phyloP scores from a whole-genome alignment of 2,113 vertebrate genomes.

The Meles meles region DNA sequence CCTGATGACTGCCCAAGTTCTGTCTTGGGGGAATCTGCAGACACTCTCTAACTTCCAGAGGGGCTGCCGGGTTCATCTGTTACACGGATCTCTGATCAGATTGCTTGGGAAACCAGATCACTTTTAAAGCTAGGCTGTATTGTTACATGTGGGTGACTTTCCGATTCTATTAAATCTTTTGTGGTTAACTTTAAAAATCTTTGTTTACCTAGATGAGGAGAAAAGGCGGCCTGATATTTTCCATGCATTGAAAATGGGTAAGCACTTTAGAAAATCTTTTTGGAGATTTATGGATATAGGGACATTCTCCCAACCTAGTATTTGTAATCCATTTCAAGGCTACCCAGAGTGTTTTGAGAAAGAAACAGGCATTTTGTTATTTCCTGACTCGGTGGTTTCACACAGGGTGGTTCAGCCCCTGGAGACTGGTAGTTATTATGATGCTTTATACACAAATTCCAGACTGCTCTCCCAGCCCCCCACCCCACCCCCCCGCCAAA shows the following conservation, averaged over 20 bases:
- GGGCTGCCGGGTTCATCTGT: not conserved
- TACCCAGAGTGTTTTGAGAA: not conserved
- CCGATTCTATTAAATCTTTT: not conserved
- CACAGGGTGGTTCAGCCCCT: not conserved
- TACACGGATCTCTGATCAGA: not conserved
- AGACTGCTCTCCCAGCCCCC: not conserved
- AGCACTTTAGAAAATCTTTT: constrained; percentile 53
- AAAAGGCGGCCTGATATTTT: constrained; percentile 94
- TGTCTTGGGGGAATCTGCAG: not conserved
- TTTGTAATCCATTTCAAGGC: not conserved
- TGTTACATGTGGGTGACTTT: not conserved
- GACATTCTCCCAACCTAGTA: not conserved
- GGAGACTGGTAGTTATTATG: not conserved
- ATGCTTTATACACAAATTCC: not conserved
- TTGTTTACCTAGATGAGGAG: constrained; percentile 89
- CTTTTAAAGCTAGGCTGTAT: not conserved
- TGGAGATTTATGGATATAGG: not conserved
- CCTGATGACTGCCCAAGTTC: not conserved
- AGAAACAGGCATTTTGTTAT: not conserved
- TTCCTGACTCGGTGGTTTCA: not conserved
- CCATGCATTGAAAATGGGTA: constrained; percentile 94
- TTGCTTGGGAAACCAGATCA: not conserved
- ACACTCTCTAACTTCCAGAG: not conserved
- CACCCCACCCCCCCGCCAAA: not conserved
- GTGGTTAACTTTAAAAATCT: constrained; percentile 55